Percentiles rank a stretch among this genome's conserved stretches.
These are phyloP conservation scores for Geothlypis trichas DNA, from an alignment of 2,113 vertebrate genomes.

Conservation along the genomic window DNA sequence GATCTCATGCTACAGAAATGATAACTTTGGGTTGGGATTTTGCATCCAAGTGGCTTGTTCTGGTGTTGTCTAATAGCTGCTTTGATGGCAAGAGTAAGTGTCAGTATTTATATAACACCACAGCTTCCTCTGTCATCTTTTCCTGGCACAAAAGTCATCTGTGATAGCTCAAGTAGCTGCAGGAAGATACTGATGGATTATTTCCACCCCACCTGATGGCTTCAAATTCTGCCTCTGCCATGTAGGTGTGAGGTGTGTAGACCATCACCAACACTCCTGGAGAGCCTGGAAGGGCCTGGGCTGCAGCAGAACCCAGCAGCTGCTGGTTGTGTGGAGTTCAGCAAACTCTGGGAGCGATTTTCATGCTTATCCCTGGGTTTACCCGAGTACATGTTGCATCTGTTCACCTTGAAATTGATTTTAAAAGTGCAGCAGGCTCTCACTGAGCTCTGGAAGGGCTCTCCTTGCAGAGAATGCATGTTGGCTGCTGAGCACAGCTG, in stretches of 20 bases:
- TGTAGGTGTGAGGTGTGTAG: neutral
- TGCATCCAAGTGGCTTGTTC: neutral
- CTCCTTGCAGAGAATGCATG: neutral
- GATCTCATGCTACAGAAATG: neutral
- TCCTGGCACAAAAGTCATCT: neutral
- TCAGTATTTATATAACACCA: neutral
- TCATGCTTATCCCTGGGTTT: neutral
- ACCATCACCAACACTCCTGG: neutral
- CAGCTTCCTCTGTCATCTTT: neutral
- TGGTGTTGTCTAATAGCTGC: neutral
- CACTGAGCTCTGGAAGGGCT: neutral
- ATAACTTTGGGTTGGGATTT: neutral
- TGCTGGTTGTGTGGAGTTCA: neutral
- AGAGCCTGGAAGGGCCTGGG: neutral
- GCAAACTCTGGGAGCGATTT: neutral
- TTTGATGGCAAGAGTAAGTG: neutral
- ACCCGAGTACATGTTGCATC: neutral
- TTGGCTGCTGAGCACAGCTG: neutral
- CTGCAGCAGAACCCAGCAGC: neutral
- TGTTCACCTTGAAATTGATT: constrained; percentile 60
- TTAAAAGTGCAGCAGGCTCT: neutral
- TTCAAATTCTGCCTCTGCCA: neutral
- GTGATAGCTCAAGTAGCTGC: neutral
- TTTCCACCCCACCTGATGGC: neutral
- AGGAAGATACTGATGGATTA: neutral